Evolutionary conservation across 1,140 invertebrate species (phyloP).

Genomic region (Drosophila malerkotliana): DNA sequence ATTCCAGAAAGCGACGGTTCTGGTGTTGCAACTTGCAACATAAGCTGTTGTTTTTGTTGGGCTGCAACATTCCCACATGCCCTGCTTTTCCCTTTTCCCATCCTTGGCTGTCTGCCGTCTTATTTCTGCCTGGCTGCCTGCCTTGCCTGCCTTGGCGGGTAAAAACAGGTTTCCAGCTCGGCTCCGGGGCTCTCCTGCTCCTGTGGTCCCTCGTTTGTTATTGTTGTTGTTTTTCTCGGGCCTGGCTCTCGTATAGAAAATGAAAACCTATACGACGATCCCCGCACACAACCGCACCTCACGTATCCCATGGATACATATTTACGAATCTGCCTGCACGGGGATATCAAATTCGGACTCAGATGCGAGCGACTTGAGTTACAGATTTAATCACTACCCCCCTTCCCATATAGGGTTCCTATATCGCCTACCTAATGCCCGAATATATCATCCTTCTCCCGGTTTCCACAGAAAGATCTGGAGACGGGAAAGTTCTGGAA

Average conservation of each 20-base stretch:
- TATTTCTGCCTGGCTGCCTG: constrained; percentile 17
- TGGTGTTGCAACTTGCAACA: constrained; percentile 41
- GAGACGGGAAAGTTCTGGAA: too few species aligned
- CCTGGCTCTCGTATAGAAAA: constrained; percentile 50
- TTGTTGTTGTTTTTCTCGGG: constrained; percentile 24
- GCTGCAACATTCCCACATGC: constrained; percentile 22
- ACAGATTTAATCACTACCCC: constrained; percentile 47
- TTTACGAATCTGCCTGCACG: constrained; percentile 9
- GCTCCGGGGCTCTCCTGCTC: constrained; percentile 33
- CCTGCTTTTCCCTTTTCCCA: constrained; percentile 14
- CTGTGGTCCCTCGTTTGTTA: constrained; percentile 39
- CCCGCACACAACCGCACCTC: constrained; percentile 11
- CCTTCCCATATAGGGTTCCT: not conserved
- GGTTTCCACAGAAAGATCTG: constrained; percentile 6
- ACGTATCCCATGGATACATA: constrained; percentile 1
- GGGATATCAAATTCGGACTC: constrained; percentile 42
- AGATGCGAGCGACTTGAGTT: constrained; percentile 32
- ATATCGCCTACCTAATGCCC: not conserved
- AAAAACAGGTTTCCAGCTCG: constrained; percentile 66
- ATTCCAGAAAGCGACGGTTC: not conserved
- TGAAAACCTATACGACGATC: constrained; percentile 52
- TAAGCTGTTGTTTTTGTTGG: constrained; percentile 33
- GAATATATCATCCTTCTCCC: constrained; percentile 31
- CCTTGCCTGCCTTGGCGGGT: constrained; percentile 57
- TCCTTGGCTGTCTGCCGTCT: constrained; percentile 31